Base-by-base conservation (phyloP, 92 coral and sea anemone genomes). In the Phenganax marumi region DNA sequence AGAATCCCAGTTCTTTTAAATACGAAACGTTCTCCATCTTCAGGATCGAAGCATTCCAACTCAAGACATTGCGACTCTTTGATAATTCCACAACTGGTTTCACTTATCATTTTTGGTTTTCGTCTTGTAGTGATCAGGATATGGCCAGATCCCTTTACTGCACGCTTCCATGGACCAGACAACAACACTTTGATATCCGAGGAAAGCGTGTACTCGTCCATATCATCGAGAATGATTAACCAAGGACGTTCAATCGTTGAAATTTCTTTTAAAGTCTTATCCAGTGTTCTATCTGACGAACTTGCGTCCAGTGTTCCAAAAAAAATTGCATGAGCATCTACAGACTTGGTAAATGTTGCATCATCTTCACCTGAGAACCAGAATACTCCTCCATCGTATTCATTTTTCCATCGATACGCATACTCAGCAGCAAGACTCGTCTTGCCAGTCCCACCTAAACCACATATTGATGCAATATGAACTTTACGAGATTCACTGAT, bases 361-460 rank as follows among this genome's bases (percentile, higher is more conserved):
- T 84, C 75, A 48, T 81, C 80, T 84, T 93, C 97, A 43, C 97
- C 97, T 3, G 97, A 91, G 76, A 93, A 81, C 97, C 97, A 93
- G 79, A 89, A 91, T 54, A 89, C 94, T 9, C 97, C 97, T 13
- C 90, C 97, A 1, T 55, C 78, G 81, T 91, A 93, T 47, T 63
- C 46, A 3, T 90, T 79, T 80, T 88, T 83, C 52, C 81, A 22
- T 39, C 64, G 87, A 85, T 91, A 85, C 10, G 89, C 90, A 64
- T 89, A 86, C 74, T 93, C 97, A 8, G 90, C 84, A 12, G 88
- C 93, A 17, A 93, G 93, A 10, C 93, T 89, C 6, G 97, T 91
- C 77, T 93, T 93, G 0, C 97, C 97, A 2, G 88, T 87, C 60
- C 97, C 97, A 3, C 97, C 97, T 12, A 92, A 90, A 39, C 97